Evolutionary conservation across 2,797 vertebrate species (phyloP).

Genomic region (Urosaurus nigricauda): DNA sequence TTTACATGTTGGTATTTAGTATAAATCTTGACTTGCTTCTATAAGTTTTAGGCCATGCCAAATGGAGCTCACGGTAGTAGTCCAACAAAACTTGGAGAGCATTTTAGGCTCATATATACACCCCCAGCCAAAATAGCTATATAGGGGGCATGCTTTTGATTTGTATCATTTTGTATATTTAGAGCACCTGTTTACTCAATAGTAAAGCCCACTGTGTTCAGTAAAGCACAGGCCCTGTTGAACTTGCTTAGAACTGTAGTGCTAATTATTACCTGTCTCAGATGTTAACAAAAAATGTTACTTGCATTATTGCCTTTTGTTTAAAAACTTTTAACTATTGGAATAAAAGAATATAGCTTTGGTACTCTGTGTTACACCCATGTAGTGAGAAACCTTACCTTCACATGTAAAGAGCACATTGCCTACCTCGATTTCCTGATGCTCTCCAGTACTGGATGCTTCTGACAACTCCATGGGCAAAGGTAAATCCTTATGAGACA

Average conservation of each 20-base stretch:
- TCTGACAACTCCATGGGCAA: conserved; percentile 8
- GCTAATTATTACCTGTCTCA: not conserved
- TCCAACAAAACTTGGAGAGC: too few relatives aligned
- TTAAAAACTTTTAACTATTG: not conserved
- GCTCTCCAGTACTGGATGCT: not conserved
- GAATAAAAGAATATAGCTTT: not conserved
- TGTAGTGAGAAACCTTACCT: not conserved
- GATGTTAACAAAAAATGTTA: not conserved
- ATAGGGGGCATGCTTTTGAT: not conserved
- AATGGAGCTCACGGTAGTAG: not conserved
- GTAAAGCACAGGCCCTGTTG: not conserved
- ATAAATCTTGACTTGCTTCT: not conserved
- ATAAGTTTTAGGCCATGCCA: too few relatives aligned
- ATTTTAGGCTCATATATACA: not conserved
- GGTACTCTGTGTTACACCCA: not conserved
- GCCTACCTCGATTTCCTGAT: conserved; percentile 28
- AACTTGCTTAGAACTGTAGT: not conserved
- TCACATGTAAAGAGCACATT: not conserved
- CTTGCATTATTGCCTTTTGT: not conserved
- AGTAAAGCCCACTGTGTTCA: not conserved
- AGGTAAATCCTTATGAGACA: conserved; percentile 29
- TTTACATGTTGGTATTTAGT: not conserved
- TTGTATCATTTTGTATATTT: not conserved
- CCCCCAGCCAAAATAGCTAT: not conserved
- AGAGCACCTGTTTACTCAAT: not conserved